These are phyloP conservation scores for Brachyalestes nurse DNA, from an alignment of 2,797 vertebrate species.

Conservation along the genomic window DNA sequence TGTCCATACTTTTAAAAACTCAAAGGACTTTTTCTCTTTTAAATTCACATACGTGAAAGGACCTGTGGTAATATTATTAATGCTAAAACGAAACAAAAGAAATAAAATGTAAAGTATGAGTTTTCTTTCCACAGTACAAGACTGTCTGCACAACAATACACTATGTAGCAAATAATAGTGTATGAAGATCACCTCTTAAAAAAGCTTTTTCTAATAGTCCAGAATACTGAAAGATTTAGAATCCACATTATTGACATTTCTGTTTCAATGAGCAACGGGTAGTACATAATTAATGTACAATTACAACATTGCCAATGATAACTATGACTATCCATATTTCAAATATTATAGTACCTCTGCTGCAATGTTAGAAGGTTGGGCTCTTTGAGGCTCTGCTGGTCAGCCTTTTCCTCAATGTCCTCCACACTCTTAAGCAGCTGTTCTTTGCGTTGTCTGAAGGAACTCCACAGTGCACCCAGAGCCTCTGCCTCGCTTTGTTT, in stretches of 20 bases:
- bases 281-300: not conserved
- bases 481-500: constrained; percentile 91
- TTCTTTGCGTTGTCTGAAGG: constrained; percentile 87
- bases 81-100: no score
- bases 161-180: not conserved
- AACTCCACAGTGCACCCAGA: constrained; percentile 81
- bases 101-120: no score
- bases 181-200: no score
- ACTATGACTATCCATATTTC: not conserved
- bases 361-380: constrained; percentile 86
- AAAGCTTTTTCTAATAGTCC: no score
- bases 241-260: not conserved
- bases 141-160: no score
- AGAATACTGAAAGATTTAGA: not conserved
- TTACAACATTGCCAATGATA: not conserved
- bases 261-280: not conserved
- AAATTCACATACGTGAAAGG: no score
- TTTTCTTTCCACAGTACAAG: no score
- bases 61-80: no score
- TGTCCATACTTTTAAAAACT: no score
- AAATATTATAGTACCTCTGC: constrained; percentile 80
- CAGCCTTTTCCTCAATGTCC: constrained; percentile 91
- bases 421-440: constrained; percentile 89
- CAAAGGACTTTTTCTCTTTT: no score
- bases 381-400: constrained; percentile 85